Conservation (phyloP, 2,888 invertebrate species). For the Pantelozetes paolii region DNA sequence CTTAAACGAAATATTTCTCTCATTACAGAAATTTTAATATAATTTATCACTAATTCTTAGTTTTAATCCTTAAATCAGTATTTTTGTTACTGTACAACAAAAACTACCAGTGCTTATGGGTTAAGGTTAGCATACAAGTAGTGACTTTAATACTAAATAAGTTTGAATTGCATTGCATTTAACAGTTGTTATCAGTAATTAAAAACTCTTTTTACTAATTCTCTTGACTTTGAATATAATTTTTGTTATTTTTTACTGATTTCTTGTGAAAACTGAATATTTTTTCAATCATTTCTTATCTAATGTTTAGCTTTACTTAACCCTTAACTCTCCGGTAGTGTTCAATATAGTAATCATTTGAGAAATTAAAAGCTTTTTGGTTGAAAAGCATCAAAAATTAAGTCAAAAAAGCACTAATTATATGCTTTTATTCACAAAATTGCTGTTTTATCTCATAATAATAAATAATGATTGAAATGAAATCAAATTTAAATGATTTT, state of each 20-base stretch:
- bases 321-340: not conserved
- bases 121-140: conserved; percentile 18
- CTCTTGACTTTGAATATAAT: conserved; percentile 7
- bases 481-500: not conserved
- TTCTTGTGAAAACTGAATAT: not conserved
- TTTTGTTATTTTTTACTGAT: not conserved
- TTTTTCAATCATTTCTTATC: conserved; percentile 2
- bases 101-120: conserved; percentile 20
- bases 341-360: not conserved
- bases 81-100: too few relatives aligned
- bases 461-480: not conserved
- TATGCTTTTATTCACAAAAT: not conserved
- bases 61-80: too few relatives aligned
- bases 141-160: conserved; percentile 2
- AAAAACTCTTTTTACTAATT: not conserved
- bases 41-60: too few relatives aligned
- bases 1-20: too few relatives aligned
- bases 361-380: not conserved
- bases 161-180: not conserved
- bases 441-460: not conserved
- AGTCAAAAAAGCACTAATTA: not conserved
- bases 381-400: not conserved
- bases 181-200: conserved; percentile 10
- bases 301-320: not conserved
- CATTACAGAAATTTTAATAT: too few relatives aligned